Base-by-base conservation (phyloP, 2,888 invertebrate genomes). In the Autographa gamma region DNA sequence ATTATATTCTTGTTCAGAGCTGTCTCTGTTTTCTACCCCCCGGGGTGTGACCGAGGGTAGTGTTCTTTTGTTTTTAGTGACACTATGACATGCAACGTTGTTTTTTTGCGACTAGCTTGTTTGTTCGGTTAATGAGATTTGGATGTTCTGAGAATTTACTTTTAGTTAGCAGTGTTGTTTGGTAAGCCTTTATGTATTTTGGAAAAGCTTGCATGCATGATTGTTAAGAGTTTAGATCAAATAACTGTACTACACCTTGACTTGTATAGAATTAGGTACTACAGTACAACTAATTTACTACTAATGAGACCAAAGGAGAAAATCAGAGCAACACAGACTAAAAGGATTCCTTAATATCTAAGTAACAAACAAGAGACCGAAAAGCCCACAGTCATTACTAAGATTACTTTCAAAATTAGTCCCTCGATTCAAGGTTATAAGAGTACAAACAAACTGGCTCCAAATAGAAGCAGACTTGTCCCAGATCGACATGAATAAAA, bases 401-500 rank as follows among this genome's bases (percentile, higher is more conserved):
- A 56, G 54, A 56, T 14, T 56, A 56, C 54, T 56, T 56, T 13
- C 25, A 25, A 56, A 56, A 56, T 56, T 56, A 56, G 54, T 56
- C 54, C 54, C 19, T 13, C 54, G 54, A 25, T 64, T 5, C 16
- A 54, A 66, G 43, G 16, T 14, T 56, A 19, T 13, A 54, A 43
- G 16, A 48, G 11, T 16, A 66, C 25, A 48, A 77, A 71, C 32
- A 72, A 66, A 71, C 13, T 66, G 43, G 8, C n/a, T 19, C 34
- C n/a, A 63, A 74, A 73, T 66, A 74, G 60, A 71, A n/a, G 61
- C 43, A 63, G 74, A 73, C 60, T 73, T 63, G 69, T 80, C 73
- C 70, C 48, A 67, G 43, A 64, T 66, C 66, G 68, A 60, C 61
- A 79, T 82, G 83, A 80, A 82, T 82, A 82, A 82, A 82, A 82